These are phyloP conservation scores for Ochropacha duplaris DNA, from an alignment of 2,888 invertebrate genomes.

Conservation along the genomic window DNA sequence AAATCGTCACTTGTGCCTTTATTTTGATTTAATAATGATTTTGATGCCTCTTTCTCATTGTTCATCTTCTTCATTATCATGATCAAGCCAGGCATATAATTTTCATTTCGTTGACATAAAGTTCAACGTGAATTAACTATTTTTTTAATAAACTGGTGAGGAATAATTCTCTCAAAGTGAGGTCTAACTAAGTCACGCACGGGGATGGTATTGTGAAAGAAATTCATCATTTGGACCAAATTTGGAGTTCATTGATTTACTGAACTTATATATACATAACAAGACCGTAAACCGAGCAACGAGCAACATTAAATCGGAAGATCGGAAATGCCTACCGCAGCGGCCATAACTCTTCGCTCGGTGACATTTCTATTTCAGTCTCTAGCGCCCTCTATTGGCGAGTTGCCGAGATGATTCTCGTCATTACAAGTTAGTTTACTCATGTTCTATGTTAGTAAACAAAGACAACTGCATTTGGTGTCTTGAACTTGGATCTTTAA, in stretches of 20 bases:
- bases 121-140: too few species aligned
- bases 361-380: constrained; percentile 72
- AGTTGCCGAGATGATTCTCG: constrained; percentile 66
- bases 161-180: too few species aligned
- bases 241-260: not conserved
- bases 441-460: constrained; percentile 78
- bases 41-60: too few species aligned
- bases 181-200: too few species aligned
- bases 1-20: too few species aligned
- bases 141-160: too few species aligned
- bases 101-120: too few species aligned
- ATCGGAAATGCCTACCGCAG: constrained; percentile 75
- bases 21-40: too few species aligned
- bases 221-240: too few species aligned
- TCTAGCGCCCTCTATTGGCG: constrained; percentile 78
- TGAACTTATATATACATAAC: not conserved
- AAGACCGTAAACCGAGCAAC: constrained; percentile 11
- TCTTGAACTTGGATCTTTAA: constrained; percentile 21
- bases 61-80: too few species aligned
- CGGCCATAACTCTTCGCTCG: constrained; percentile 56
- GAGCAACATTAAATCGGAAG: constrained; percentile 47
- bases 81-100: too few species aligned
- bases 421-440: constrained; percentile 57
- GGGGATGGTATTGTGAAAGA: too few species aligned
- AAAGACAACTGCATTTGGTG: constrained; percentile 41